These are phyloP conservation scores for Tychaedon coryphoeus DNA, from an alignment of 2,113 vertebrate species.

Conservation along the genomic window DNA sequence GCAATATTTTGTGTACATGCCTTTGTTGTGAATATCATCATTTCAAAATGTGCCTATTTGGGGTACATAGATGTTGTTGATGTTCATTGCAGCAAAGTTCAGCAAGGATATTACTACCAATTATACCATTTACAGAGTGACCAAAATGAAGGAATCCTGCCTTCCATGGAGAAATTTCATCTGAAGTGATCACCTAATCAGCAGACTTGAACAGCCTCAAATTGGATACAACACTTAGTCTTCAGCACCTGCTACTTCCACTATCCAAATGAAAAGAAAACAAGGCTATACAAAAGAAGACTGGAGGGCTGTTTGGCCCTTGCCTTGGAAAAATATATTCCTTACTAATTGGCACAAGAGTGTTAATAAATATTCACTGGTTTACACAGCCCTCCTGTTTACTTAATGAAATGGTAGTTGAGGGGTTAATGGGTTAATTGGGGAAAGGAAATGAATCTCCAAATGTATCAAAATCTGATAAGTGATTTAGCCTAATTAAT, in stretches of 20 bases:
- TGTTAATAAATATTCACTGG: conserved; percentile 49
- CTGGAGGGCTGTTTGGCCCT: conserved; percentile 10
- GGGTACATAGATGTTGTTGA: neutral
- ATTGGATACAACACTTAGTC: neutral
- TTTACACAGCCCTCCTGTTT: neutral
- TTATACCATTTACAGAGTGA: neutral
- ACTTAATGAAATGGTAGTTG: conserved; percentile 31
- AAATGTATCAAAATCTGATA: neutral
- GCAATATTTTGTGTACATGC: conserved; percentile 17
- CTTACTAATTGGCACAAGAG: conserved; percentile 29
- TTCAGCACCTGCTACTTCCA: conserved; percentile 8
- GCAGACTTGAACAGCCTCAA: neutral
- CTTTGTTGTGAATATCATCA: conserved; percentile 2
- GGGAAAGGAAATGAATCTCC: conserved; percentile 17
- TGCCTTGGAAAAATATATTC: conserved; percentile 25
- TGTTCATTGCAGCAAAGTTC: neutral
- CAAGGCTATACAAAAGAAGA: neutral
- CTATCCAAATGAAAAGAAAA: conserved; percentile 41
- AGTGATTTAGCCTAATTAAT: conserved; percentile 45
- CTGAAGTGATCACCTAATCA: neutral
- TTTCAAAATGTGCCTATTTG: neutral
- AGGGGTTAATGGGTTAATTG: conserved; percentile 67
- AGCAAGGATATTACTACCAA: neutral
- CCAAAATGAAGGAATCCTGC: neutral
- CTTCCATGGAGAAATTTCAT: conserved; percentile 10